Evolutionary conservation across 2,797 vertebrate species (phyloP).

Genomic region (Astyanax mexicanus): DNA sequence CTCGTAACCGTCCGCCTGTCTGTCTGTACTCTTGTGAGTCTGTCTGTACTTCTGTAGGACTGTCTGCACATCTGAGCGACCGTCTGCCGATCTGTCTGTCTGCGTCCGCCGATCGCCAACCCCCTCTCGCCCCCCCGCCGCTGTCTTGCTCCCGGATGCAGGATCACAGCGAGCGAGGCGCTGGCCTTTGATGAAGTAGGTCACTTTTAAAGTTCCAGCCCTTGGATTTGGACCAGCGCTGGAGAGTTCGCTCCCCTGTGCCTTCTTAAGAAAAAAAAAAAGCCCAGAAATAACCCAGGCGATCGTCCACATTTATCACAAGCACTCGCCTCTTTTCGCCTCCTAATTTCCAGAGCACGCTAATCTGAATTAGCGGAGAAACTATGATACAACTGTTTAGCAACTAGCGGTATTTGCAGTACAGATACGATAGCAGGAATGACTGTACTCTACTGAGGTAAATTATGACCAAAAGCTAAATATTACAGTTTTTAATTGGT

Average conservation of each 20-base stretch:
- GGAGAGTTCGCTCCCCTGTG: constrained; percentile 61
- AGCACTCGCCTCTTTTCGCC: constrained; percentile 55
- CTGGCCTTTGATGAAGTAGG: constrained; percentile 62
- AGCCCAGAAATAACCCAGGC: constrained; percentile 64
- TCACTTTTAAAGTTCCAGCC: constrained; percentile 61
- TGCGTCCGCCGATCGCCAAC: neutral
- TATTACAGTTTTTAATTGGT: too few relatives aligned
- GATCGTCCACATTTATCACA: constrained; percentile 60
- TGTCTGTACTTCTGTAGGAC: too few relatives aligned
- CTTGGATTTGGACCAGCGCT: constrained; percentile 63
- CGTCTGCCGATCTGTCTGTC: constrained; percentile 1
- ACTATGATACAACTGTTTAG: too few relatives aligned
- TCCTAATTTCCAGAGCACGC: constrained; percentile 55
- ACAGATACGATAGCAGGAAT: too few relatives aligned
- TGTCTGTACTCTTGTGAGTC: neutral
- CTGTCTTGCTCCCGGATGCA: constrained; percentile 17
- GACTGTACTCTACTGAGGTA: too few relatives aligned
- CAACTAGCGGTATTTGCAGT: too few relatives aligned
- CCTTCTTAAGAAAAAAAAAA: constrained; percentile 63
- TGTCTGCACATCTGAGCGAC: neutral
- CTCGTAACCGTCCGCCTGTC: neutral
- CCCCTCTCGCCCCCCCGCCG: constrained; percentile 6
- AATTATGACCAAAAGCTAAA: too few relatives aligned
- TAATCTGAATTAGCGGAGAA: neutral
- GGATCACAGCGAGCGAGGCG: constrained; percentile 45